Conservation (phyloP, 2,113 vertebrate species). For the Erythrolamprus reginae region DNA sequence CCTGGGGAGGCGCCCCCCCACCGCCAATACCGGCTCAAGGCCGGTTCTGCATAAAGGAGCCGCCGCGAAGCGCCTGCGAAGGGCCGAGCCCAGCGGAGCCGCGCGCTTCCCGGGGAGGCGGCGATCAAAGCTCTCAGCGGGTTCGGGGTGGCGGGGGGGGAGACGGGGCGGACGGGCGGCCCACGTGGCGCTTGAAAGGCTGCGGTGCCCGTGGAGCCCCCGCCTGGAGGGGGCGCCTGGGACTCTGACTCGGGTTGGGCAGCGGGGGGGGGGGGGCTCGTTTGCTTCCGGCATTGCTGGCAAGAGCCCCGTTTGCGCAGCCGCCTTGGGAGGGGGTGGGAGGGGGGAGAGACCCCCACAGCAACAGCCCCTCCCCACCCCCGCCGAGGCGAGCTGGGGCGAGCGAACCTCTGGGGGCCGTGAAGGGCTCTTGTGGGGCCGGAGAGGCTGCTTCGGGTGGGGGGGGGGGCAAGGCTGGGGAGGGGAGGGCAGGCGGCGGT, state of each 20-base stretch:
- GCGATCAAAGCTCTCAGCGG: constrained; percentile 53
- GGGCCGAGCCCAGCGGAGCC: constrained; percentile 53
- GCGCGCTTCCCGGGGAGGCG: constrained; percentile 43
- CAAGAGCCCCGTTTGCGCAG: background rate
- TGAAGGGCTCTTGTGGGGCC: background rate
- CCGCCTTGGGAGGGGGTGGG: background rate
- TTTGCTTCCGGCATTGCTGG: background rate
- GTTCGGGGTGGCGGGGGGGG: background rate
- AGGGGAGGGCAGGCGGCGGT: background rate
- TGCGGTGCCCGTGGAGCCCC: too few relatives aligned
- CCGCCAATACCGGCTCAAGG: constrained; percentile 12
- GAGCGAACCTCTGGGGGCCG: background rate
- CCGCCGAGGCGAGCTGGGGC: background rate
- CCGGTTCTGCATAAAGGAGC: constrained; percentile 40
- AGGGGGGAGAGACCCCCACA: background rate
- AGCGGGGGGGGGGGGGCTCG: background rate
- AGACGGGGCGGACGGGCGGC: too few relatives aligned
- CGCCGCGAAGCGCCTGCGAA: constrained; percentile 57
- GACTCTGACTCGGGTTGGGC: too few relatives aligned
- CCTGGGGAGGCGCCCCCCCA: too few relatives aligned
- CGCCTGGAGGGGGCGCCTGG: too few relatives aligned
- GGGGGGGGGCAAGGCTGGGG: background rate
- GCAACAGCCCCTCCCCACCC: too few relatives aligned
- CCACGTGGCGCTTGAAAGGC: too few relatives aligned
- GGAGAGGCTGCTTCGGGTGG: background rate